Conservation (phyloP, 2,888 invertebrate species). For the Euphydryas editha region DNA sequence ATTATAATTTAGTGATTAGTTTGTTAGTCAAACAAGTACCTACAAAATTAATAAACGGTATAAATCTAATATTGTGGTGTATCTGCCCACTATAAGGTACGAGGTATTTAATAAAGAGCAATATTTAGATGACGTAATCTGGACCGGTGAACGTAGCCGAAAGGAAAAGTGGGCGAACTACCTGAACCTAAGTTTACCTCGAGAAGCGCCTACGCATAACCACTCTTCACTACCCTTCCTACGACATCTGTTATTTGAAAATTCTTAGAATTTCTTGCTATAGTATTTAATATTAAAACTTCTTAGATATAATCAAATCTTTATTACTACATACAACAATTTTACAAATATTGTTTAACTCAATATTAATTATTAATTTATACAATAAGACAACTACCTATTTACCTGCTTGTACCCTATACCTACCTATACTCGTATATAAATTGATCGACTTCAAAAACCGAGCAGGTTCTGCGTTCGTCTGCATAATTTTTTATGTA, state of each 20-base stretch:
- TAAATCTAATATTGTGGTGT: slow-evolving; percentile 8
- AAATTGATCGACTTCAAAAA: no score
- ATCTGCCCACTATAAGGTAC: slow-evolving; percentile 16
- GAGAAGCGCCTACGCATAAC: slow-evolving; percentile 67
- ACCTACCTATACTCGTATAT: no score
- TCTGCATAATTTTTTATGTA: no score
- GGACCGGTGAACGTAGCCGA: slow-evolving; percentile 76
- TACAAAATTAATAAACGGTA: neutral
- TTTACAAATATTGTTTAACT: no score
- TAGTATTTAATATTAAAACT: neutral
- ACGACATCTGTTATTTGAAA: slow-evolving; percentile 26
- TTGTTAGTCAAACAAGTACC: neutral
- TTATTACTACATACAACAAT: no score
- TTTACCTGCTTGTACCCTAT: no score
- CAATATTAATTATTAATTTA: no score
- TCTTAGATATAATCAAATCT: no score
- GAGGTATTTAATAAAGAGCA: slow-evolving; percentile 44
- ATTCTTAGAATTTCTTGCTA: slow-evolving; percentile 8
- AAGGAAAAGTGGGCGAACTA: slow-evolving; percentile 81
- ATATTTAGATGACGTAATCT: slow-evolving; percentile 73
- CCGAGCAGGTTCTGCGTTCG: no score
- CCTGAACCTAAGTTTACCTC: slow-evolving; percentile 61
- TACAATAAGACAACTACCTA: no score
- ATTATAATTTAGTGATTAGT: no score
- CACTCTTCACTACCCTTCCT: slow-evolving; percentile 47